Conservation (phyloP, 2,888 invertebrate species). For the Dolichopus griseipennis region DNA sequence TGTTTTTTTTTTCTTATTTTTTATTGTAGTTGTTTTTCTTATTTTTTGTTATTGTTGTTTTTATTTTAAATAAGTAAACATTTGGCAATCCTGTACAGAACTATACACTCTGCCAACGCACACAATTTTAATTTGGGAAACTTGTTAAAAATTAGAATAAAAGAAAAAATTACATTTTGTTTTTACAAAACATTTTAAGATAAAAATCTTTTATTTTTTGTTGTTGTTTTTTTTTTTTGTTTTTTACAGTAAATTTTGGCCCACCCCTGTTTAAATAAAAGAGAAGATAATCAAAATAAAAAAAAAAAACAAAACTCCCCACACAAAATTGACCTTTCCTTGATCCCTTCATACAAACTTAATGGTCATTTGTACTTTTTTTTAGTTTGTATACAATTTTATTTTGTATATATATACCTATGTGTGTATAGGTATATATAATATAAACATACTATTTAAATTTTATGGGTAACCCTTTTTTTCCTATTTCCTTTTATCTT, state of each 20-base stretch:
- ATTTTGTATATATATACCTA: background rate
- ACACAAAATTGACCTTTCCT: background rate
- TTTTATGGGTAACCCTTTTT: conserved; percentile 1
- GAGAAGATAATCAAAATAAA: background rate
- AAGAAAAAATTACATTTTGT: background rate
- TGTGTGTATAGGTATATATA: no score
- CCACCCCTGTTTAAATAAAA: background rate
- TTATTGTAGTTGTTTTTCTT: no score
- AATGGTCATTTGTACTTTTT: conserved; percentile 1
- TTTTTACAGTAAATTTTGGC: no score
- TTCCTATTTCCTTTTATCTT: background rate
- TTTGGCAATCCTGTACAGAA: no score
- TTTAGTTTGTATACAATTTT: background rate
- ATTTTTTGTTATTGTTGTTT: no score
- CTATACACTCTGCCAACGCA: no score
- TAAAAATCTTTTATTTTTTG: background rate
- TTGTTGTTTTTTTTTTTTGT: background rate
- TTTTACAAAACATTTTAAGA: background rate
- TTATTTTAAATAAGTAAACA: no score
- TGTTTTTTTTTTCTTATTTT: no score
- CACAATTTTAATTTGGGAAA: no score
- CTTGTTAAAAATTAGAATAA: no score
- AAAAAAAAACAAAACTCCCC: background rate
- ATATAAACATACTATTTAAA: background rate
- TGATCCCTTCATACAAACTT: background rate